Percentiles rank a stretch among this genome's conserved stretches.
Evolutionary conservation across 2,888 invertebrate species (phyloP).

Genomic region (Seira sanloemensis): DNA sequence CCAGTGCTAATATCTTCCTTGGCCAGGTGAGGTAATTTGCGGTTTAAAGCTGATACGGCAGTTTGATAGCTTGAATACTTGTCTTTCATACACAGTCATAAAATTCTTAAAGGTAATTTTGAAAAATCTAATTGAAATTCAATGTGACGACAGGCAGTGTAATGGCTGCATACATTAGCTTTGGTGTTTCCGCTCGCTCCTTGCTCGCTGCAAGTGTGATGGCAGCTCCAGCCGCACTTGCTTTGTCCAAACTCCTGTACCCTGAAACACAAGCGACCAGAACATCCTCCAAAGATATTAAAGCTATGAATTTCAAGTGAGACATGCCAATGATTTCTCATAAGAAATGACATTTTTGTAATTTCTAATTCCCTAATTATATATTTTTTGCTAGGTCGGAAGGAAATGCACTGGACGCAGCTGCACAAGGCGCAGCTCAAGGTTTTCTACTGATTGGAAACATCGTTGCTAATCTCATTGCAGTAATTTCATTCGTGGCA

Average conservation of each 20-base stretch:
- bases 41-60: no score
- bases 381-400: slow-evolving; percentile 81
- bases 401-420: slow-evolving; percentile 91
- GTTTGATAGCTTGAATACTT: not conserved
- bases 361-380: not conserved
- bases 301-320: slow-evolving; percentile 74
- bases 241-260: slow-evolving; percentile 91
- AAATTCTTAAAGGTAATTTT: no score
- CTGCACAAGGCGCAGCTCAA: slow-evolving; percentile 83
- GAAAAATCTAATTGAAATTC: no score
- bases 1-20: slow-evolving; percentile 95
- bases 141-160: slow-evolving; percentile 82
- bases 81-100: no score
- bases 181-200: slow-evolving; percentile 91
- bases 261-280: slow-evolving; percentile 91
- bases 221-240: slow-evolving; percentile 88
- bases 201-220: slow-evolving; percentile 95
- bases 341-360: not conserved
- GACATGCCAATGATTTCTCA: not conserved
- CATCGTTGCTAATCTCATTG: slow-evolving; percentile 91
- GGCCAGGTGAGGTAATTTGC: slow-evolving; percentile 84
- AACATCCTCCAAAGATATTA: slow-evolving; percentile 86
- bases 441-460: slow-evolving; percentile 82
- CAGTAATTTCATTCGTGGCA: slow-evolving; percentile 82
- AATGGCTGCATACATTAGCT: slow-evolving; percentile 92